Conservation (phyloP, 2,797 vertebrate genomes). For the Takifugu rubripes region DNA sequence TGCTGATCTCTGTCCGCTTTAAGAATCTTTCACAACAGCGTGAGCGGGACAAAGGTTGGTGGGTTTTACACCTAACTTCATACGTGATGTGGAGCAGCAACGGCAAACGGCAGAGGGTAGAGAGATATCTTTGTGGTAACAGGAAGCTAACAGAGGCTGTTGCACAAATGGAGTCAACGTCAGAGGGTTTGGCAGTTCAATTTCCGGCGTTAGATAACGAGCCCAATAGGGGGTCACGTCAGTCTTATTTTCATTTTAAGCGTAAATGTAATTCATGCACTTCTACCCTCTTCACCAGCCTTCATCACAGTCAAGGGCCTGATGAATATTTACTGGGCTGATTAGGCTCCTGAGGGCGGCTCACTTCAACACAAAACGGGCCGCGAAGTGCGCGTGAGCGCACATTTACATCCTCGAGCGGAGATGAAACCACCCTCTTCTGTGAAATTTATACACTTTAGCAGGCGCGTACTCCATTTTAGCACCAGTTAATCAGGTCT, state of each 20-base stretch:
- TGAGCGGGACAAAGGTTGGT: neutral
- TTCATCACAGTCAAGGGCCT: neutral
- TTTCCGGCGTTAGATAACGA: neutral
- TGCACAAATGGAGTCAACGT: neutral
- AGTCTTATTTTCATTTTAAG: too few relatives aligned
- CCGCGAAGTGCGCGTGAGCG: too few relatives aligned
- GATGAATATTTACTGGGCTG: conserved; percentile 6
- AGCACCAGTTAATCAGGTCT: too few relatives aligned
- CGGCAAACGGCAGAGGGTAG: too few relatives aligned
- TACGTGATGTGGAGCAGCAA: too few relatives aligned
- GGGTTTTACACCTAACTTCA: neutral
- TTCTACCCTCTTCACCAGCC: too few relatives aligned
- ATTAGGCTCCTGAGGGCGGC: conserved; percentile 10
- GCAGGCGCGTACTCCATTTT: too few relatives aligned
- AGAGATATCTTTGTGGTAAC: too few relatives aligned
- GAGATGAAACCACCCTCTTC: neutral
- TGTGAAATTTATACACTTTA: neutral
- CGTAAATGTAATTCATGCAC: too few relatives aligned
- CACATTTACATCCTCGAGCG: neutral
- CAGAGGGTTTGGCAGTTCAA: neutral
- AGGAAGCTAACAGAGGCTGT: too few relatives aligned
- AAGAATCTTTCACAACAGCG: neutral
- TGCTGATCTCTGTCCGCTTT: conserved; percentile 1
- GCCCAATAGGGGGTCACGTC: neutral
- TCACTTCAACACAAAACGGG: too few relatives aligned